Conservation (phyloP, 2,797 vertebrate species). For the Dermochelys coriacea region DNA sequence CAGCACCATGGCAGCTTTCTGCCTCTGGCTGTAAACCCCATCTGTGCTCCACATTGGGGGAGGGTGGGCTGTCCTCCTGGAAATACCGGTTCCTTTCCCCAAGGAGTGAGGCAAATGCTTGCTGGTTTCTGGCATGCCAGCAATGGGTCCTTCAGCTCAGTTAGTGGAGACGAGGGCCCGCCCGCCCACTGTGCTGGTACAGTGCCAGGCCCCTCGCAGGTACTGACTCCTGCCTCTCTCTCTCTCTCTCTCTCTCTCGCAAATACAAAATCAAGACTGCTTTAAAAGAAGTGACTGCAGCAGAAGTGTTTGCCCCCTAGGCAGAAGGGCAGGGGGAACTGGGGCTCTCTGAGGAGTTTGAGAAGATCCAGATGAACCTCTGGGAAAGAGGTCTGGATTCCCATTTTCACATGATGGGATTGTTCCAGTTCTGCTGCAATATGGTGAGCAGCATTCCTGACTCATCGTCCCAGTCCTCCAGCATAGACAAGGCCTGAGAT, state of each 20-base stretch:
- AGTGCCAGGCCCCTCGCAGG: rapidly evolving
- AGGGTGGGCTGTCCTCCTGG: not conserved
- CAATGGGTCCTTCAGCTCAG: not conserved
- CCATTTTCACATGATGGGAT: too few species aligned
- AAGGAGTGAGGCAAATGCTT: not conserved
- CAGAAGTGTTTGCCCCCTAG: rapidly evolving
- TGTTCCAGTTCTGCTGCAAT: not conserved
- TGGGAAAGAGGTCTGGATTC: not conserved
- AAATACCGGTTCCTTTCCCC: not conserved
- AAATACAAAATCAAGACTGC: not conserved
- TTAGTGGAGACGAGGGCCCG: not conserved
- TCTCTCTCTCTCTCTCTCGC: not conserved
- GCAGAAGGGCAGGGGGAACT: not conserved
- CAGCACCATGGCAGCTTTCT: conserved; percentile 49
- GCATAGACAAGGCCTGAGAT: not conserved
- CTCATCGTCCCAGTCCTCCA: not conserved
- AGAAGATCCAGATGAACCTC: not conserved
- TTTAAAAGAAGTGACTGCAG: not conserved
- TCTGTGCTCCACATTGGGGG: not conserved
- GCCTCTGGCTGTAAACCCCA: conserved; percentile 37
- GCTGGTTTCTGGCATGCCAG: not conserved
- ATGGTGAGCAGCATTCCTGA: not conserved
- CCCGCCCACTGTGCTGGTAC: not conserved
- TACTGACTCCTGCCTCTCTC: not conserved
- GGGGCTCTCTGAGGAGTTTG: not conserved